Evolutionary conservation across 2,797 vertebrate species (phyloP).

Genomic region (Schizopygopsis pylzovi): DNA sequence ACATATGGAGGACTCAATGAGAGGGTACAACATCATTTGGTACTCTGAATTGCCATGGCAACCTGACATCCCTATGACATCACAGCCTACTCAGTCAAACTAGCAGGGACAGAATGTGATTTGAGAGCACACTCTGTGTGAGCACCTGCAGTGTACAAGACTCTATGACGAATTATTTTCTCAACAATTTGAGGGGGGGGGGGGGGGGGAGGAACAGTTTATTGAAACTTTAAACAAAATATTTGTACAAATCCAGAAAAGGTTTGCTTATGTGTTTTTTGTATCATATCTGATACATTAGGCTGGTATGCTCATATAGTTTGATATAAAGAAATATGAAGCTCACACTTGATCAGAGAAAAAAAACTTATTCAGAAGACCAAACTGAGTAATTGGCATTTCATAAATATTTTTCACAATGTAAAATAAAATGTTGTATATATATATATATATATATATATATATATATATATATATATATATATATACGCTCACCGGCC

Average conservation of each 20-base stretch:
- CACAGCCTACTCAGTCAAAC: conserved; percentile 70
- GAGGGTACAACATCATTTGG: conserved; percentile 59
- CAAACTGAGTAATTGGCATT: too few species aligned
- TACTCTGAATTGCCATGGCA: conserved; percentile 68
- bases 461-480: too few species aligned
- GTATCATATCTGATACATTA: neutral
- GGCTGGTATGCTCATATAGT: neutral
- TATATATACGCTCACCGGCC: too few species aligned
- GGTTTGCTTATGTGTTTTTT: neutral
- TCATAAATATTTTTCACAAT: too few species aligned
- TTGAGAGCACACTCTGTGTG: conserved; percentile 48
- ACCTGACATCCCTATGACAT: conserved; percentile 77
- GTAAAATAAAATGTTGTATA: too few species aligned
- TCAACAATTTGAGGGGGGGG: too few species aligned
- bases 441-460: too few species aligned
- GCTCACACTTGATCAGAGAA: too few species aligned
- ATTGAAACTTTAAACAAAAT: too few species aligned
- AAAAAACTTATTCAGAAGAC: too few species aligned
- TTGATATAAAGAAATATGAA: neutral
- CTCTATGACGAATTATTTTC: conserved; percentile 1
- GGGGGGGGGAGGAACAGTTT: too few species aligned
- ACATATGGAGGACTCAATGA: conserved; percentile 59
- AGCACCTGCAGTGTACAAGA: conserved; percentile 49
- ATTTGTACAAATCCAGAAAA: neutral
- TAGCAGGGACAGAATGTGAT: conserved; percentile 57